phyloP scores from a whole-genome alignment of 2,888 invertebrate genomes.

The Drosophila algonquin region DNA sequence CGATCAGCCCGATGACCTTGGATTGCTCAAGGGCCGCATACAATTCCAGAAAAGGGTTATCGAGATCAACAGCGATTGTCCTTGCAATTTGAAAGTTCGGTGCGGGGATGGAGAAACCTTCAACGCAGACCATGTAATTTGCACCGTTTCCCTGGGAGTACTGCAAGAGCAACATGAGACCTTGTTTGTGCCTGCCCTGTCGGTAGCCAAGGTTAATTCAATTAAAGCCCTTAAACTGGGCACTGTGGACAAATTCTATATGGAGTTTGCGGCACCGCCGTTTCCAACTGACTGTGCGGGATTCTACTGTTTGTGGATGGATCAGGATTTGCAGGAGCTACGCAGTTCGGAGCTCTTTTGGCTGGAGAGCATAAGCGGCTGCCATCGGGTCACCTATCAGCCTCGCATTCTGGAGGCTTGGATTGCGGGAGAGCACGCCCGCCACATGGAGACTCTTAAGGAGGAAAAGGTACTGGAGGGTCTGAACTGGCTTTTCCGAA shows the following conservation, averaged over 20 bases:
- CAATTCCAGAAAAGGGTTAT: constrained; percentile 58
- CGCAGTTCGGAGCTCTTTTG: constrained; percentile 83
- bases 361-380: constrained; percentile 87
- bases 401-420: constrained; percentile 87
- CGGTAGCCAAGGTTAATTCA: constrained; percentile 83
- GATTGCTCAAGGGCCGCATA: constrained; percentile 72
- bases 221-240: constrained; percentile 86
- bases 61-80: constrained; percentile 50
- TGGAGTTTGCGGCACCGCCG: constrained; percentile 86
- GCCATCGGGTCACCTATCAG: constrained; percentile 87
- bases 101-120: constrained; percentile 79
- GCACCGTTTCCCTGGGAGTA: constrained; percentile 86
- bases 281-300: constrained; percentile 84
- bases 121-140: constrained; percentile 85
- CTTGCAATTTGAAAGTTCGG: constrained; percentile 36
- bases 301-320: constrained; percentile 86
- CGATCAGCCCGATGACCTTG: constrained; percentile 41
- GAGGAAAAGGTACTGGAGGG: constrained; percentile 83
- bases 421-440: constrained; percentile 87
- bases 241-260: constrained; percentile 86
- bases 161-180: constrained; percentile 84
- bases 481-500: constrained; percentile 62
- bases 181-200: constrained; percentile 84
- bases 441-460: constrained; percentile 86
- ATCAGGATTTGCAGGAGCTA: constrained; percentile 80